Evolutionary conservation across 2,797 vertebrate genomes (phyloP).

Genomic region (Percopsis omiscomaycus): DNA sequence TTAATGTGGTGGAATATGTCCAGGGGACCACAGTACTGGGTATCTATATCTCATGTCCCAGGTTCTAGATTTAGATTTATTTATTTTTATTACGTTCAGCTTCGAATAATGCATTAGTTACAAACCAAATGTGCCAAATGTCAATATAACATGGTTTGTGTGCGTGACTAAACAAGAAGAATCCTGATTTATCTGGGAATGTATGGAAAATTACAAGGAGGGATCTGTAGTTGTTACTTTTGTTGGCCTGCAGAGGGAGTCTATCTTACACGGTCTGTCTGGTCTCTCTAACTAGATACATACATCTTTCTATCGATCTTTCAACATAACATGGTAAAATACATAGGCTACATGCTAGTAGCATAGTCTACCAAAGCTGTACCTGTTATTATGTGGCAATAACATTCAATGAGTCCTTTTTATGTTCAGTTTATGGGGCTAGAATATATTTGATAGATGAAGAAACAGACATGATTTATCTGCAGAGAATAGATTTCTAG

Average conservation of each 20-base stretch:
- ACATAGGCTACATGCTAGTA: no score
- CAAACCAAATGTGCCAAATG: no score
- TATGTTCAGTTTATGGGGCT: no score
- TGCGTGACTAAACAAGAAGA: conserved; percentile 25
- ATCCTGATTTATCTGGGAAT: conserved; percentile 30
- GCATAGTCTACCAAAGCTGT: no score
- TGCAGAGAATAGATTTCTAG: conserved; percentile 14
- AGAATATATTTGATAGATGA: not conserved
- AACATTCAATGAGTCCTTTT: no score
- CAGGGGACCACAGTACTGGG: not conserved
- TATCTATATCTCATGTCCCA: not conserved
- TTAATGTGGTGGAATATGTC: no score
- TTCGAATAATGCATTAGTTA: not conserved
- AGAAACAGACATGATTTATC: conserved; percentile 8
- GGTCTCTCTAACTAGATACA: not conserved
- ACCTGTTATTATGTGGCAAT: no score
- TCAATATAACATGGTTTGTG: no score
- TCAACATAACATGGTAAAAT: no score
- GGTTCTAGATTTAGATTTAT: not conserved
- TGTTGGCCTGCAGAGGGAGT: conserved; percentile 55
- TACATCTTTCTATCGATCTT: not conserved
- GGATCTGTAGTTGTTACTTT: not conserved
- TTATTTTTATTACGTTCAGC: not conserved
- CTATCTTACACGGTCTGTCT: not conserved
- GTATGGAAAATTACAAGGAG: conserved; percentile 67